Base-by-base conservation (phyloP, 1,140 invertebrate genomes). In the Eciton burchellii region DNA sequence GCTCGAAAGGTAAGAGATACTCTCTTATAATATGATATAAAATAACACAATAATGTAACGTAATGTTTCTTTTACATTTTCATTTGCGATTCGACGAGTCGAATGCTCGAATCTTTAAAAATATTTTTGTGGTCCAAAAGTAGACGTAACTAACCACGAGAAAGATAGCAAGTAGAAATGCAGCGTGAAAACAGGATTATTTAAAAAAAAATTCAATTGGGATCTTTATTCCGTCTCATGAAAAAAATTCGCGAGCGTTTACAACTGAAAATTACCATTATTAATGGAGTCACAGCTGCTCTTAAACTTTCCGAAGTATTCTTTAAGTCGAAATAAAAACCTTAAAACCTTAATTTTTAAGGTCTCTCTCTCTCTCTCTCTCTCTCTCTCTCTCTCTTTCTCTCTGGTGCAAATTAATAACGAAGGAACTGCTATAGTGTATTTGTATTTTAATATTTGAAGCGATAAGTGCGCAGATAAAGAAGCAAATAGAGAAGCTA, bases 1-100 rank as follows among this genome's bases (percentile, higher is more conserved):
- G 79, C 43, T 81, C 24, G 85, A 86, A 26, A 90, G 85, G 87
- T 90, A 89, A 83, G 41, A 47, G 16, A 63, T 49, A 3, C 54
- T 47, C 24, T 14, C 6, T 19, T 59, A 54, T 9, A 35, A 49
- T 14, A 63, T 76, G 26, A 43, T n/a, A n/a, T n/a, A n/a, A n/a
- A n/a, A n/a, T n/a, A n/a, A n/a, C n/a, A n/a, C n/a, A n/a, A n/a
- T n/a, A n/a, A n/a, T n/a, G n/a, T n/a, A n/a, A n/a, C n/a, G n/a
- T n/a, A n/a, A n/a, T 60, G 12, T 66, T 52, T 8, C 35, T 52
- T 76, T n/a, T 24, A 59, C 26, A 26, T 73, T 47, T 35, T 35
- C 35, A 2, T 6, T 35, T 35, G 6, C 35, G 35, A 35, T 35
- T 35, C 6, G 6, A 35, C 35, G 35, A 35, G 35, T 3, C 6